These are phyloP conservation scores for Poliocrania exsul DNA, from an alignment of 2,797 vertebrate genomes.

Conservation along the genomic window DNA sequence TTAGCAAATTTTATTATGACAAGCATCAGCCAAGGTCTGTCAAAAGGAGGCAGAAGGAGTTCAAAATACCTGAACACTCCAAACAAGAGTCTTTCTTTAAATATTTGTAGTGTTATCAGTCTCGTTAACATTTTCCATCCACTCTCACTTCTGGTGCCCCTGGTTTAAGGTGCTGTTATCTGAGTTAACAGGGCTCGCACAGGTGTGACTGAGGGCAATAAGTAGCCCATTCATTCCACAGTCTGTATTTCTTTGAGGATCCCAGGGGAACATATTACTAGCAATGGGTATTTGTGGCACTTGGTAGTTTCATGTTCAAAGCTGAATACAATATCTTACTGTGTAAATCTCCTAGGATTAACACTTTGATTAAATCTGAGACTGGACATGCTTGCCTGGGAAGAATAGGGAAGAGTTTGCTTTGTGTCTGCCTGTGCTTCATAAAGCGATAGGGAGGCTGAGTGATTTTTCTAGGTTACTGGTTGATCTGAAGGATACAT, in stretches of 20 bases:
- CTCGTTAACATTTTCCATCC: conserved; percentile 29
- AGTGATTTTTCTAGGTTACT: background rate
- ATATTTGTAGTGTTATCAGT: conserved; percentile 20
- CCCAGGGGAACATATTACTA: conserved; percentile 52
- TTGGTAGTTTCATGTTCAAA: conserved; percentile 63
- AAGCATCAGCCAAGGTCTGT: background rate
- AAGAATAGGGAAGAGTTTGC: conserved; percentile 47
- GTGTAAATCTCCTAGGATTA: conserved; percentile 70
- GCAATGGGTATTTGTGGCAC: conserved; percentile 45
- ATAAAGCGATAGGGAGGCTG: background rate
- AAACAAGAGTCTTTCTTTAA: background rate
- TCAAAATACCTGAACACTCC: background rate
- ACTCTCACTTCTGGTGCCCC: conserved; percentile 6
- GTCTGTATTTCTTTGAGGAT: conserved; percentile 30
- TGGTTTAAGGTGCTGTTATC: conserved; percentile 39
- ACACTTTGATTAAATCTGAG: conserved; percentile 67
- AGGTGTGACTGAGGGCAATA: conserved; percentile 33
- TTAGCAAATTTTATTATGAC: background rate
- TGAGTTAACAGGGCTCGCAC: conserved; percentile 15
- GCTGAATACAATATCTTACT: conserved; percentile 66
- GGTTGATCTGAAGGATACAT: background rate
- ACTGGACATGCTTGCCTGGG: background rate
- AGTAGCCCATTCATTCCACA: conserved; percentile 58
- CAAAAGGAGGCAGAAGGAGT: background rate
- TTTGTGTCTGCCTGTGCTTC: conserved; percentile 4